Evolutionary conservation across 2,797 vertebrate species (phyloP), one percentile per base, ranked within the genome.

Genomic region (Brachyalestes nurse): DNA sequence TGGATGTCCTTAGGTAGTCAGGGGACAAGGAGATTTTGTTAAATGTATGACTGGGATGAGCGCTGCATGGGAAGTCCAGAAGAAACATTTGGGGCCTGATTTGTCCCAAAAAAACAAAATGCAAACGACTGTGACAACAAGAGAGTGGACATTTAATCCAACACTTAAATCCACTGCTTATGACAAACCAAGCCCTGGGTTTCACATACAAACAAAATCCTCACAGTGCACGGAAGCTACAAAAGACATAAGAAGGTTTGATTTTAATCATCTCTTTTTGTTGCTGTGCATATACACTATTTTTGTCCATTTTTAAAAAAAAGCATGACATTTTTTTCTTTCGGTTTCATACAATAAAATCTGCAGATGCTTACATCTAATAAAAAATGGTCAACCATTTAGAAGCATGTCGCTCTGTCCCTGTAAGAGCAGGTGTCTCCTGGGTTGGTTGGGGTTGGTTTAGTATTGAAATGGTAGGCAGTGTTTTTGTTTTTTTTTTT

Each of bases 401-500:
- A 58, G 51, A 57, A 74, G 19, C 79, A 60, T 62, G 67, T 28
- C 58, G 23, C 51, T 6, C 16, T 28, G 61, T 80, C 17, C 65
- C 21, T 80, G 4, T 16, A 58, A 10, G 2, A 67, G 72, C 62
- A 69, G n/a, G 34, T 61, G 7, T 57, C 77, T 40, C 51, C 64
- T 40, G n/a, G n/a, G 25, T 58, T 57, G 23, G 28, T 47, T 21
- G n/a, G 19, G 8, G n/a, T 17, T 23, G 49, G 5, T 79, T 45
- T 57, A 21, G 51, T 75, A 74, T 69, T 49, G 38, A 77, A 28
- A 23, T 9, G 8, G 19, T 66, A 80, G 78, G 74, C 84, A 83
- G 84, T 85, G 81, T 77, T 85, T 75, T 85, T 75, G 62, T 67
- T 28, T 1, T 28, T 28, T 28, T 28, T 28, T 28, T 28, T 1